These are phyloP conservation scores for Triplophysa dalaica DNA, from an alignment of 2,113 vertebrate species.

Conservation along the genomic window DNA sequence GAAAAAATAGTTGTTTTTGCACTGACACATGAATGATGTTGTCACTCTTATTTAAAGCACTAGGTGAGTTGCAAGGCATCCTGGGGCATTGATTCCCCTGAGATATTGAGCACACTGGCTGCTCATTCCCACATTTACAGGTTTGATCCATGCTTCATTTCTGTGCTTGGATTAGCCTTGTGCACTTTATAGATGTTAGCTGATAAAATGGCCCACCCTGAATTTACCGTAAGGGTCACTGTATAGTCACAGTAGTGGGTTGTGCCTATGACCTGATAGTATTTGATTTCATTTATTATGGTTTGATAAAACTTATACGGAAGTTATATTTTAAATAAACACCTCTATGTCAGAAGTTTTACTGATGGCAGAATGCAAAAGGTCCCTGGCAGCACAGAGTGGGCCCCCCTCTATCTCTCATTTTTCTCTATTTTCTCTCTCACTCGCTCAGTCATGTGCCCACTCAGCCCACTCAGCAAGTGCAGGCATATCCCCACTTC, in stretches of 20 bases:
- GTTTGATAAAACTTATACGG: not conserved
- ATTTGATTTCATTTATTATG: conserved; percentile 46
- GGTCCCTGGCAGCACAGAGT: conserved; percentile 13
- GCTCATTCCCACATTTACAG: conserved; percentile 75
- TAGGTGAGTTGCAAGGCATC: conserved; percentile 55
- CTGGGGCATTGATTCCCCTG: conserved; percentile 52
- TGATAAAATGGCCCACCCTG: conserved; percentile 79
- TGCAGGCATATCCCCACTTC: conserved; percentile 76
- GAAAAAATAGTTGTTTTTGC: too few species aligned
- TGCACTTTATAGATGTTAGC: conserved; percentile 73
- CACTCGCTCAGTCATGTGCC: conserved; percentile 67
- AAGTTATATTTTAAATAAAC: not conserved
- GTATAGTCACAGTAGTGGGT: conserved; percentile 74
- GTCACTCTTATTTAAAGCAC: conserved; percentile 9
- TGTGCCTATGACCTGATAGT: conserved; percentile 68
- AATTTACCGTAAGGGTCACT: conserved; percentile 71
- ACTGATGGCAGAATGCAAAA: conserved; percentile 13
- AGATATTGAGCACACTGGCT: conserved; percentile 62
- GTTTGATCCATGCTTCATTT: conserved; percentile 71
- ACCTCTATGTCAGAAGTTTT: not conserved
- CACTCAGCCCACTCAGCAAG: conserved; percentile 82
- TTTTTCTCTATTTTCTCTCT: not conserved
- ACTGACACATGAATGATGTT: not conserved
- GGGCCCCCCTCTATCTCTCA: conserved; percentile 39
- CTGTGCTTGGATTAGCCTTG: conserved; percentile 72